Conservation (phyloP, 37 sponge, comb jelly and placozoan species). For the Crambe crambe region DNA sequence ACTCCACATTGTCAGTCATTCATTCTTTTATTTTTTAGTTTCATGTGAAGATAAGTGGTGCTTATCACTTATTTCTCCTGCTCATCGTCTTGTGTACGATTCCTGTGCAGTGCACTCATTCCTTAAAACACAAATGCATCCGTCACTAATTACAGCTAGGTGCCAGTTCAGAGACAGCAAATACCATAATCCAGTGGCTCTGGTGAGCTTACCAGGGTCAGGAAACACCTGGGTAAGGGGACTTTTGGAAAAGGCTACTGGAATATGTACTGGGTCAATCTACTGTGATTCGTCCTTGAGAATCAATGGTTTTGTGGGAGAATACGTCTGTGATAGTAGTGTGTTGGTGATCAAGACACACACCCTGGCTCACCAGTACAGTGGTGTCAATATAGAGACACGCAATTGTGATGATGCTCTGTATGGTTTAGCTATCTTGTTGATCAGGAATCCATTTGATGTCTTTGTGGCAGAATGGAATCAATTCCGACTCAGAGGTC, state of each 20-base stretch:
- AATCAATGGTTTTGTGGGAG: conserved; percentile 48
- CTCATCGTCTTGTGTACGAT: not conserved
- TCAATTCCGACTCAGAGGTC: too few relatives aligned
- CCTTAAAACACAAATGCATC: not conserved
- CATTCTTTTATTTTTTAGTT: too few relatives aligned
- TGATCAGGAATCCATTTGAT: conserved; percentile 52
- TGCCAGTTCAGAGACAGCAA: not conserved
- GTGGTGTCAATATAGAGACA: not conserved
- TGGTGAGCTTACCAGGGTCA: conserved; percentile 48
- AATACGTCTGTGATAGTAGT: conserved; percentile 21
- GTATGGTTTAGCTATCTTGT: conserved; percentile 39
- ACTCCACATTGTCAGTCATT: too few relatives aligned
- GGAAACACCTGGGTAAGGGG: conserved; percentile 72
- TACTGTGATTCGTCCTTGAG: conserved; percentile 49
- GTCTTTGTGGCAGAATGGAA: conserved; percentile 59
- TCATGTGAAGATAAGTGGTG: not conserved
- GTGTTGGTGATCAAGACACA: conserved; percentile 65
- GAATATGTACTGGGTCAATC: conserved; percentile 58
- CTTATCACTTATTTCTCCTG: not conserved
- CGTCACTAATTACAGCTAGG: not conserved
- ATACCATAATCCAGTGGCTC: conserved; percentile 34
- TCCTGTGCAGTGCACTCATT: not conserved
- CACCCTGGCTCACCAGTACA: conserved; percentile 11
- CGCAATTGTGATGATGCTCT: not conserved
- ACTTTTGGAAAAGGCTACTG: conserved; percentile 54